A percentile compares a stretch with the other conserved stretches of the same genome.
phyloP scores from a whole-genome alignment of 2,797 vertebrate genomes.

The Cossypha niveicapilla region DNA sequence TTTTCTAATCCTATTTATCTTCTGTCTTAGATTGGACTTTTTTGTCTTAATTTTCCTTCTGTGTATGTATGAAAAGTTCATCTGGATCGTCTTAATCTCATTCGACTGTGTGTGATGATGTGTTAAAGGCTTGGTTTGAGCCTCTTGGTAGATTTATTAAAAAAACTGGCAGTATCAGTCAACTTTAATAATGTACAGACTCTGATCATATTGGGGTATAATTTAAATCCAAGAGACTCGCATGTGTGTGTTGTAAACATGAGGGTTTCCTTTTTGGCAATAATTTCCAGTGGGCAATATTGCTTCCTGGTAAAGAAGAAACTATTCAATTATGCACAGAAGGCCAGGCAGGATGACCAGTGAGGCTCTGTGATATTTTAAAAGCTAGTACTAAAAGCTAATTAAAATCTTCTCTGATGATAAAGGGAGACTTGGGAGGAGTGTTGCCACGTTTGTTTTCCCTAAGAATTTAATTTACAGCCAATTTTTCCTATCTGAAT shows the following conservation, averaged over 20 bases:
- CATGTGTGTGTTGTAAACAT: neutral
- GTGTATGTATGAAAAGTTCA: conserved; percentile 24
- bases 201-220: neutral
- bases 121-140: neutral
- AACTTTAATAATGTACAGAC: neutral
- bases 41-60: conserved; percentile 47
- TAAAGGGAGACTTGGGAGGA: conserved; percentile 76
- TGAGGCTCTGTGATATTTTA: conserved; percentile 67
- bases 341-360: conserved; percentile 60
- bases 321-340: conserved; percentile 39
- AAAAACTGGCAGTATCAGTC: conserved; percentile 38
- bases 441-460: conserved; percentile 72
- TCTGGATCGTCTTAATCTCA: neutral
- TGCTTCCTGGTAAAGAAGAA: conserved; percentile 12
- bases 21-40: conserved; percentile 14
- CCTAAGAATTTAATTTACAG: conserved; percentile 79
- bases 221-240: conserved; percentile 14
- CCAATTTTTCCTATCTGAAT: conserved; percentile 79
- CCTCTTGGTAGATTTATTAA: conserved; percentile 13
- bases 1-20: conserved; percentile 31
- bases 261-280: neutral
- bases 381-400: conserved; percentile 78
- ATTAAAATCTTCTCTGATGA: conserved; percentile 79
- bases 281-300: conserved; percentile 50
- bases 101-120: neutral